Evolutionary conservation across 2,888 invertebrate species (phyloP), one percentile per base, ranked within the genome.

Genomic region (Phaedon cochleariae): DNA sequence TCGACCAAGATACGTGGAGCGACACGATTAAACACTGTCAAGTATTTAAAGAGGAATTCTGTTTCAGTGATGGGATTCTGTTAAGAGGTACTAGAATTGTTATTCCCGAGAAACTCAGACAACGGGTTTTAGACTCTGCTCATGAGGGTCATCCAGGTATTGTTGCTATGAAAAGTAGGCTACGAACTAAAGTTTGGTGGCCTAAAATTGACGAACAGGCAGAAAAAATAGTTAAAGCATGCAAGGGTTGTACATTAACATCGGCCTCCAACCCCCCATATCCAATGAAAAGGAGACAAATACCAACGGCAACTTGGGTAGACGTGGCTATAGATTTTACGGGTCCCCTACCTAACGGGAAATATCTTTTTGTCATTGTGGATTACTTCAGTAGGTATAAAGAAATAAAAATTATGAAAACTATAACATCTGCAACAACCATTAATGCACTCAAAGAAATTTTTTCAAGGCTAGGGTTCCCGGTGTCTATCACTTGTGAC

Each of bases 161-260:
- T n/a, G n/a, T n/a, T n/a, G n/a, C n/a, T n/a, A n/a, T n/a, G n/a
- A n/a, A n/a, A n/a, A n/a, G n/a, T n/a, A n/a, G n/a, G n/a, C n/a
- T n/a, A n/a, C n/a, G n/a, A n/a, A n/a, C n/a, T n/a, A n/a, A 81
- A 71, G 80, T 80, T 3, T 81, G 80, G 79, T 71, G 68, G 68
- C 66, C 65, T 12, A 51, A 80, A 78, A 71, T 31, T 64, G 79
- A 49, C 62, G 77, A 7, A 31, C 80, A 66, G 3, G 65, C 62
- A 26, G 70, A 72, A 62, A 70, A 66, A 49, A 20, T 54, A 10
- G 65, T 68, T 1, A 67, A 61, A 53, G 7, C 26, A 10, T 72
- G 72, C 61, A 69, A 68, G 41, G 73, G 71, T 0, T 72, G 72
- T 29, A 69, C 69, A 10, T 60, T 72, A 46, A 69, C 72, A 1